Conservation (phyloP, 1,140 invertebrate genomes). For the Papilio machaon region DNA sequence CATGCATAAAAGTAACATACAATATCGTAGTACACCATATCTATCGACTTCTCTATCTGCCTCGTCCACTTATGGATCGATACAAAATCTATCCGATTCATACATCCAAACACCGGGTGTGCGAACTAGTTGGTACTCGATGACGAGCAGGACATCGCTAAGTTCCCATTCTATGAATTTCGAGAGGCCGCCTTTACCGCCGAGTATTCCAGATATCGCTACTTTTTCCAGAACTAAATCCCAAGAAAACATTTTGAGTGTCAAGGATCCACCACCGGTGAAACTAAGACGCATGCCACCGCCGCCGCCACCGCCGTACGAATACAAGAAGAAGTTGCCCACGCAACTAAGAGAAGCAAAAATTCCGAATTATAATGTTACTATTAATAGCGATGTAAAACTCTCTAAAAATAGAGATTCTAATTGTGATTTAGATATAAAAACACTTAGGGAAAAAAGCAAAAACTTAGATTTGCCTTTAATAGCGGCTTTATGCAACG, state of each 20-base stretch:
- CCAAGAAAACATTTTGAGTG: constrained; percentile 90
- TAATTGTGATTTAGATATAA: constrained; percentile 87
- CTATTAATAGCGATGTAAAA: constrained; percentile 55
- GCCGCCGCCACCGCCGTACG: constrained; percentile 88
- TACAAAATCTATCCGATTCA: constrained; percentile 88
- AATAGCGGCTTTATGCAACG: constrained; percentile 94
- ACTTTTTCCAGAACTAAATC: constrained; percentile 87
- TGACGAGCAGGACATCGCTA: constrained; percentile 80
- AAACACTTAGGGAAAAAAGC: constrained; percentile 91
- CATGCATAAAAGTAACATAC: constrained; percentile 85
- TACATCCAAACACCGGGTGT: constrained; percentile 85
- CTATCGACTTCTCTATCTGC: constrained; percentile 85
- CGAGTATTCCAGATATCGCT: constrained; percentile 80
- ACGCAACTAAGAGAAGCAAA: constrained; percentile 65
- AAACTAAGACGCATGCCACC: constrained; percentile 87
- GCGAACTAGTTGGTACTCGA: constrained; percentile 83
- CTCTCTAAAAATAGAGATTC: constrained; percentile 64
- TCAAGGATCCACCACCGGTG: constrained; percentile 82
- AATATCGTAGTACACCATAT: constrained; percentile 91
- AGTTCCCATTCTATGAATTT: constrained; percentile 82
- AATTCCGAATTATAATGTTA: constrained; percentile 50
- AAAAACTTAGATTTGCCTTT: constrained; percentile 93
- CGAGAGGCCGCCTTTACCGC: constrained; percentile 82
- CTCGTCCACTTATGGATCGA: constrained; percentile 87
- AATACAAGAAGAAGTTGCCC: constrained; percentile 78